phyloP scores from a whole-genome alignment of 1,140 invertebrate species.

The Drosophila equinoxialis region DNA sequence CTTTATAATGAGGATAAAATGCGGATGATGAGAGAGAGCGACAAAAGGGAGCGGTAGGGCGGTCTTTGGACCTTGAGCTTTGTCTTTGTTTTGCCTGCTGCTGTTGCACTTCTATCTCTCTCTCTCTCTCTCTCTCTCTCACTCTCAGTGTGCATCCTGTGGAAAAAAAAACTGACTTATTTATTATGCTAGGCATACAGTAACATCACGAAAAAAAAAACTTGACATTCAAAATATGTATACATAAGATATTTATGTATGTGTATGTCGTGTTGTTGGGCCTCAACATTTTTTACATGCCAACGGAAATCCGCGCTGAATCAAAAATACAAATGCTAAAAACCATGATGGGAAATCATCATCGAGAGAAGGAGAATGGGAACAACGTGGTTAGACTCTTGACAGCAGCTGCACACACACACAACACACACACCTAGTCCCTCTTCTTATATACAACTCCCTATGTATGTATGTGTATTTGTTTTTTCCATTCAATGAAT shows the following conservation, averaged over 20 bases:
- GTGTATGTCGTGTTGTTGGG: background rate
- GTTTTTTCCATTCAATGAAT: conserved; percentile 23
- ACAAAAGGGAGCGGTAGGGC: conserved; percentile 27
- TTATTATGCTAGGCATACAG: conserved; percentile 48
- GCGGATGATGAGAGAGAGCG: conserved; percentile 28
- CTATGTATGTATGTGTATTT: background rate
- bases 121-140: conserved; percentile 28
- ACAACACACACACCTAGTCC: conserved; percentile 9
- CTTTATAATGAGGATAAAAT: conserved; percentile 15
- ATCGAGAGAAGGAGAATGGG: conserved; percentile 6
- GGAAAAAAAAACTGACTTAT: conserved; percentile 17
- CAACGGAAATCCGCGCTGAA: conserved; percentile 17
- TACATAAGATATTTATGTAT: background rate
- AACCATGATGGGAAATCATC: conserved; percentile 15
- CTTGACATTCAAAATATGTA: conserved; percentile 73
- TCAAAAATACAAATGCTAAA: conserved; percentile 24
- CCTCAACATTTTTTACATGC: conserved; percentile 17
- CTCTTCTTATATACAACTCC: background rate
- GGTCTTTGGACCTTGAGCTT: conserved; percentile 61
- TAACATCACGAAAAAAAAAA: conserved; percentile 40
- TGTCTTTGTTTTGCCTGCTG: conserved; percentile 17
- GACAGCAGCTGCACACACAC: conserved; percentile 18
- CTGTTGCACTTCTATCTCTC: conserved; percentile 30
- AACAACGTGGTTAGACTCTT: conserved; percentile 26
- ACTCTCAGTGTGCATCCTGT: conserved; percentile 16